Evolutionary conservation across 2,888 invertebrate species (phyloP).

Genomic region (Apomyelois bistriatella): DNA sequence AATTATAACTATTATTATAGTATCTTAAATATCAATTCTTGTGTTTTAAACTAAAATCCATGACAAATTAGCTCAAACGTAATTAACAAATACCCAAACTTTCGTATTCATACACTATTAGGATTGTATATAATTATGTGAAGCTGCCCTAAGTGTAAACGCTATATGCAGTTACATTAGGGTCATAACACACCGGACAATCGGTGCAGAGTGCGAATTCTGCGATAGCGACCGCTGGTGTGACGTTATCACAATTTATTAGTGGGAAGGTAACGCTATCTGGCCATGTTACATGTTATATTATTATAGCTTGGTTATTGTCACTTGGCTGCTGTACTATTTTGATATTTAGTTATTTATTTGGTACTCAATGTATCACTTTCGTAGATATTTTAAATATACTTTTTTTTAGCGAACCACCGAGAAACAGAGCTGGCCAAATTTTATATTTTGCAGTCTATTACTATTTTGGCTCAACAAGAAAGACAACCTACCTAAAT

Average conservation of each 20-base stretch:
- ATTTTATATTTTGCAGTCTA: too few relatives aligned
- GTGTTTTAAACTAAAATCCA: too few relatives aligned
- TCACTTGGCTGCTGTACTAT: not conserved
- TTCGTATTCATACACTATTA: not conserved
- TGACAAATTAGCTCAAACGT: too few relatives aligned
- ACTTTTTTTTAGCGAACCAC: too few relatives aligned
- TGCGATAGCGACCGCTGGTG: slow-evolving; percentile 37
- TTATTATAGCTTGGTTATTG: not conserved
- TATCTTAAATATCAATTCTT: too few relatives aligned
- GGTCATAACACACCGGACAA: slow-evolving; percentile 11
- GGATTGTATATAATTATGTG: not conserved
- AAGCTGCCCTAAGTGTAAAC: not conserved
- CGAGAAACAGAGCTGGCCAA: too few relatives aligned
- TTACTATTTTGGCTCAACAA: too few relatives aligned
- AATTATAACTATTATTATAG: too few relatives aligned
- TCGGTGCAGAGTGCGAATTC: slow-evolving; percentile 34
- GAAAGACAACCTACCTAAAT: too few relatives aligned
- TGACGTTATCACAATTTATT: slow-evolving; percentile 51
- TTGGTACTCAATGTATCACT: too few relatives aligned
- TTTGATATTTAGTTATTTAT: too few relatives aligned
- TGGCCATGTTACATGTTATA: not conserved
- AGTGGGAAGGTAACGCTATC: slow-evolving; percentile 33
- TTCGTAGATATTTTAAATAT: too few relatives aligned
- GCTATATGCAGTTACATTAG: not conserved
- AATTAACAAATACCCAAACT: not conserved